phyloP scores from a whole-genome alignment of 1,140 invertebrate genomes.

The Drosophila eugracilis region DNA sequence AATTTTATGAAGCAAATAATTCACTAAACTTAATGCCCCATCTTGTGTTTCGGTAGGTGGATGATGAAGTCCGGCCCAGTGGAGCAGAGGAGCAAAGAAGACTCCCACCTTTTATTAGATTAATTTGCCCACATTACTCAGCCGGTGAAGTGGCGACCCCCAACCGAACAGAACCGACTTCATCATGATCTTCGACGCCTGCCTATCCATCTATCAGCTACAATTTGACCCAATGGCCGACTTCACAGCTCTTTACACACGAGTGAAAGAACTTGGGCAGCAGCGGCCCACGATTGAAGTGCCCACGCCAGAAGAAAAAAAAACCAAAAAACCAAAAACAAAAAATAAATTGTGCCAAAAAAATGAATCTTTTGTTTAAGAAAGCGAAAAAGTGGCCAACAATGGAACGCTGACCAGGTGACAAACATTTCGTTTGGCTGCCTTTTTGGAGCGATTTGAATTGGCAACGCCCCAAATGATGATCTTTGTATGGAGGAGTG shows the following conservation, averaged over 20 bases:
- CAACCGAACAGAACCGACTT: constrained; percentile 47
- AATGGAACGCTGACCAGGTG: constrained; percentile 40
- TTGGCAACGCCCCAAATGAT: constrained; percentile 74
- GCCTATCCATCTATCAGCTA: constrained; percentile 68
- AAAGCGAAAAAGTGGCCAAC: constrained; percentile 40
- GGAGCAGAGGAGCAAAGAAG: constrained; percentile 23
- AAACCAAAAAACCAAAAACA: constrained; percentile 32
- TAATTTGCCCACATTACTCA: constrained; percentile 76
- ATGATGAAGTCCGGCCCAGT: constrained; percentile 10
- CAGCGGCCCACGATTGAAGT: constrained; percentile 37
- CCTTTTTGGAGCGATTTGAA: constrained; percentile 65
- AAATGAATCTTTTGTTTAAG: constrained; percentile 40
- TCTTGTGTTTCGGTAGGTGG: constrained; percentile 6
- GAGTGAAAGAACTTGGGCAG: constrained; percentile 25
- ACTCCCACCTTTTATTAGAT: constrained; percentile 82
- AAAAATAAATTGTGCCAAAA: constrained; percentile 46
- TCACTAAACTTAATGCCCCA: constrained; percentile 45
- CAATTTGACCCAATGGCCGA: constrained; percentile 81
- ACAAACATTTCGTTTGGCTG: constrained; percentile 48
- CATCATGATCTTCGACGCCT: constrained; percentile 69
- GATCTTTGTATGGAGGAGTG: constrained; percentile 29
- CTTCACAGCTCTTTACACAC: constrained; percentile 73
- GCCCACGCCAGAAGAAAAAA: constrained; percentile 27
- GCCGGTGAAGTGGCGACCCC: constrained; percentile 53
- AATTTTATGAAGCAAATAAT: constrained; percentile 60